Evolutionary conservation across 2,797 vertebrate genomes (phyloP).

Genomic region (Pseudochromis fuscus): DNA sequence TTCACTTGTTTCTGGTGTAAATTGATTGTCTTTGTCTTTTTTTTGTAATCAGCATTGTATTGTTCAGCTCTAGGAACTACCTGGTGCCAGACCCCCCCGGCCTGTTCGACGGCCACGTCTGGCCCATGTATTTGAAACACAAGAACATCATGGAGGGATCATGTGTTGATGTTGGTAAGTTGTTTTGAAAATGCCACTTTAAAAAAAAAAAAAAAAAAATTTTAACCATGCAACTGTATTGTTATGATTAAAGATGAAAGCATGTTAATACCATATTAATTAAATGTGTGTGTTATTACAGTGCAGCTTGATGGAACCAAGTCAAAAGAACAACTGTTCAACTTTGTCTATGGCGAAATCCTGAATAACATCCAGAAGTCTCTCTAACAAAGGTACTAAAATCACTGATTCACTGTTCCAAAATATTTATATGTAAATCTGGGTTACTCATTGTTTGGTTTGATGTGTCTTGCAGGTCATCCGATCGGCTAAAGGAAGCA

Average conservation of each 20-base stretch:
- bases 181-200: no score
- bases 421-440: neutral
- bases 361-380: slow-evolving; percentile 87
- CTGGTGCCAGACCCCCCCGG: slow-evolving; percentile 92
- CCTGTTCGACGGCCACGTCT: slow-evolving; percentile 93
- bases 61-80: slow-evolving; percentile 90
- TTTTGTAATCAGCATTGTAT: slow-evolving; percentile 17
- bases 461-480: slow-evolving; percentile 70
- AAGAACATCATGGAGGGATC: slow-evolving; percentile 90
- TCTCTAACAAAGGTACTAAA: slow-evolving; percentile 78
- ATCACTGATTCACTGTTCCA: neutral
- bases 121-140: slow-evolving; percentile 95
- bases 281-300: slow-evolving; percentile 64
- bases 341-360: slow-evolving; percentile 88
- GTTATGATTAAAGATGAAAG: no score
- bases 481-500: slow-evolving; percentile 73
- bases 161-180: slow-evolving; percentile 87
- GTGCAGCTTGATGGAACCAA: slow-evolving; percentile 91
- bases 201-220: no score
- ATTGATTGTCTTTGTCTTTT: neutral
- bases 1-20: neutral
- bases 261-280: neutral
- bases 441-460: slow-evolving; percentile 16
- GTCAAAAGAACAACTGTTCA: slow-evolving; percentile 91
- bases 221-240: fast-evolving